Conservation (phyloP, 2,113 vertebrate genomes). For the Furnarius figulus region DNA sequence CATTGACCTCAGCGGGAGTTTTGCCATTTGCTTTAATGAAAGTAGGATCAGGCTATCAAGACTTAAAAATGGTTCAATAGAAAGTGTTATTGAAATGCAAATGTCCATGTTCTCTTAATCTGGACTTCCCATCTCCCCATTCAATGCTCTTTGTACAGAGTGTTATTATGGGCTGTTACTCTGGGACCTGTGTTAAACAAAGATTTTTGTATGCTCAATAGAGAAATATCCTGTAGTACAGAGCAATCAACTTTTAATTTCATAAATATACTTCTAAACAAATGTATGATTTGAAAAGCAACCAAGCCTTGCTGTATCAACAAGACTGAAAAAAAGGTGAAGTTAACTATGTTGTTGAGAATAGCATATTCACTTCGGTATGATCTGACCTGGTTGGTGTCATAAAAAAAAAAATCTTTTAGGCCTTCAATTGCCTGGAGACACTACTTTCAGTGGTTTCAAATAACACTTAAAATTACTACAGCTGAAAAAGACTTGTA, state of each 20-base stretch:
- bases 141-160: neutral
- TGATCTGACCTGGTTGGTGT: neutral
- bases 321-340: neutral
- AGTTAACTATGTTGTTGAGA: neutral
- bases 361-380: neutral
- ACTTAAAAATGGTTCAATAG: neutral
- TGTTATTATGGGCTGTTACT: neutral
- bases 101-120: conserved; percentile 19
- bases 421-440: neutral
- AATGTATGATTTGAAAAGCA: neutral
- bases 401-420: neutral
- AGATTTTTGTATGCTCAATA: neutral
- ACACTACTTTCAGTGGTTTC: neutral
- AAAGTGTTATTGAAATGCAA: conserved; percentile 50
- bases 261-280: neutral
- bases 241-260: neutral
- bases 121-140: conserved; percentile 31
- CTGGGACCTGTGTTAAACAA: neutral
- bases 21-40: conserved; percentile 3
- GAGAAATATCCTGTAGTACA: neutral
- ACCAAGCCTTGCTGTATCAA: neutral
- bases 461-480: neutral
- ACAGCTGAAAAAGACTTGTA: neutral
- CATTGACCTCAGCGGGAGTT: neutral
- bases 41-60: neutral